Base-by-base conservation (phyloP, 2,113 vertebrate species). In the Pleuronectes platessa region DNA sequence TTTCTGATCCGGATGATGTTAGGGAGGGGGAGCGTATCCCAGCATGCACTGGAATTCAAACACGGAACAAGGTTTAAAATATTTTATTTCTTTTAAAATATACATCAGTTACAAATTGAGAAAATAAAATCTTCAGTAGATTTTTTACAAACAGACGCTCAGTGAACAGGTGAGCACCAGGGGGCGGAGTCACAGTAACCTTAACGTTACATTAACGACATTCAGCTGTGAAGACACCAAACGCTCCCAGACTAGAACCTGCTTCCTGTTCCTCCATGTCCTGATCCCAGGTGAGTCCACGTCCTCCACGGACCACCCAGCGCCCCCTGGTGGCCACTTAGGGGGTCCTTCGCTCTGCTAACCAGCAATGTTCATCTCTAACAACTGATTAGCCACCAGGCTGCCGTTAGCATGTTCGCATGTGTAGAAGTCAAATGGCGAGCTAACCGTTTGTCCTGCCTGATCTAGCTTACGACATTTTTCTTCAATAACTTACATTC, bases 51-150 rank as follows among this genome's bases (percentile, higher is more conserved):
- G 59, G n/a, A 18, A 11, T 7, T 17, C 17, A 18, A 54, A 20
- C 1, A 56, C 59, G 0, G 21, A 64, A 8, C 15, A 79, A 78
- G 3, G 2, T 84, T 96, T 96, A 97, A 98, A 98, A 98, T 97
- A 98, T 95, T 97, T 97, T 96, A 97, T 97, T 95, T 90, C 82
- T 94, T 95, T 97, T 96, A 97, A 98, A 98, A 98, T 98, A 97
- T 95, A 96, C 95, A 95, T 96, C 77, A 88, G 92, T 95, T 94
- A 98, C 96, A 95, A 94, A 95, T 90, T 95, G 92, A 93, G 96
- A 96, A 96, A 96, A 96, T 95, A 95, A 94, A 93, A 70, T 83
- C 54, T 87, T 94, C 93, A 95, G 90, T 93, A 92, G 88, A 93
- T 14, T 90, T 91, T 95, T 96, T 97, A 97, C 96, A 97, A 95